Evolutionary conservation across 2,797 vertebrate genomes (phyloP), one percentile per base, ranked within the genome.

Genomic region (Eutrigla gurnardus): DNA sequence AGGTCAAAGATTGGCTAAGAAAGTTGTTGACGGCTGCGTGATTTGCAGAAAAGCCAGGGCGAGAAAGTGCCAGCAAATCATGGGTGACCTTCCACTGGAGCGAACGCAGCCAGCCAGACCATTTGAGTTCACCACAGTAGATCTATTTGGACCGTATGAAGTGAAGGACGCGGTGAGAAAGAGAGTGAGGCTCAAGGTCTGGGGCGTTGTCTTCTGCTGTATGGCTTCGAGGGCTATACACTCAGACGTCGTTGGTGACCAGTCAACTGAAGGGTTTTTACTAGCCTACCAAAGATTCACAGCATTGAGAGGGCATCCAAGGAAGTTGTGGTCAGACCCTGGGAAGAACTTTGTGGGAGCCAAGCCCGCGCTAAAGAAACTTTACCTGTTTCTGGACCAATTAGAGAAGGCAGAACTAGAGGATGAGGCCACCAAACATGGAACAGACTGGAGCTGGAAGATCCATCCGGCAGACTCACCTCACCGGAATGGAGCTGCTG

Each of bases 41-140:
- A 6, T 10, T 2, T 77, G 65, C 69, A 73, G 59, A 11, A 73
- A 73, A 2, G 6, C 4, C 6, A 58, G 3, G 9, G 78, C 61
- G 0, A 70, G 1, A 10, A n/a, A 4, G 1, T 70, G 75, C 3
- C 36, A 74, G 4, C 74, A 81, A 1, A 49, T 77, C 7, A 77
- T 81, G 67, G 2, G 53, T 64, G 72, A 79, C 47, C 57, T 78
- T 55, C 52, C 73, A 39, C 2, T n/a, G 0, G 55, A 74, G 37
- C 0, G 25, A 8, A 52, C 3, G 4, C 10, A 1, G 0, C 47
- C 46, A 33, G 36, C 57, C 8, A 52, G 3, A 25, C 25, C 25
- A 25, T 63, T 73, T 36, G 33, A 73, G 5, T 68, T 45, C 10
- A 13, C 57, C 7, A 17, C 46, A 17, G 15, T 47, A 7, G 46